These are phyloP conservation scores for Sylvia borin DNA, from an alignment of 2,797 vertebrate species.

Conservation along the genomic window DNA sequence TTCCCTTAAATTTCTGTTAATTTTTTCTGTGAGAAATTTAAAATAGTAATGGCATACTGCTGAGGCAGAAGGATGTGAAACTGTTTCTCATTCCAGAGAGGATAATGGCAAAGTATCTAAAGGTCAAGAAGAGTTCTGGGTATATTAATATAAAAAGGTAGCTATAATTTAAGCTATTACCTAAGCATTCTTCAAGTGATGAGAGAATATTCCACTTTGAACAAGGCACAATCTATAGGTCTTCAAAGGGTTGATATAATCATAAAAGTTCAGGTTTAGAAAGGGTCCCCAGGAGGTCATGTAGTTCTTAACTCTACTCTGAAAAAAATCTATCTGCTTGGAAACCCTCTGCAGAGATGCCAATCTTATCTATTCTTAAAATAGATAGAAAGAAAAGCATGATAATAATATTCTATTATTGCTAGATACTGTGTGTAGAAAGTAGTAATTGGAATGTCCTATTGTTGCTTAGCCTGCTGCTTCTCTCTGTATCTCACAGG, in stretches of 20 bases:
- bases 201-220: not conserved
- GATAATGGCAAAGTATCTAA: not conserved
- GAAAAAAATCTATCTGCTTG: not conserved
- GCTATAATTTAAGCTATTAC: not conserved
- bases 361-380: not conserved
- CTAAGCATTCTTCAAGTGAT: not conserved
- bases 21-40: not conserved
- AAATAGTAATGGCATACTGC: not conserved
- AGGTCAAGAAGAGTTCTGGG: not conserved
- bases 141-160: not conserved
- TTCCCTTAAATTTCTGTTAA: not conserved
- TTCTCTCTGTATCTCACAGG: not conserved
- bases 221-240: not conserved
- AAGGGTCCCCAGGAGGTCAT: not conserved
- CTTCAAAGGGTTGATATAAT: not conserved
- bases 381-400: not conserved
- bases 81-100: not conserved
- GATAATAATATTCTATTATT: constrained; percentile 11
- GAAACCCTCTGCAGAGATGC: not conserved
- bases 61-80: not conserved
- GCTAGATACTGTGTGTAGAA: not conserved
- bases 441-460: constrained; percentile 2
- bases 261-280: not conserved
- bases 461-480: not conserved
- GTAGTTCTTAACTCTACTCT: not conserved